Conservation (phyloP, 2,888 invertebrate genomes). For the Ypsolopha sequella region DNA sequence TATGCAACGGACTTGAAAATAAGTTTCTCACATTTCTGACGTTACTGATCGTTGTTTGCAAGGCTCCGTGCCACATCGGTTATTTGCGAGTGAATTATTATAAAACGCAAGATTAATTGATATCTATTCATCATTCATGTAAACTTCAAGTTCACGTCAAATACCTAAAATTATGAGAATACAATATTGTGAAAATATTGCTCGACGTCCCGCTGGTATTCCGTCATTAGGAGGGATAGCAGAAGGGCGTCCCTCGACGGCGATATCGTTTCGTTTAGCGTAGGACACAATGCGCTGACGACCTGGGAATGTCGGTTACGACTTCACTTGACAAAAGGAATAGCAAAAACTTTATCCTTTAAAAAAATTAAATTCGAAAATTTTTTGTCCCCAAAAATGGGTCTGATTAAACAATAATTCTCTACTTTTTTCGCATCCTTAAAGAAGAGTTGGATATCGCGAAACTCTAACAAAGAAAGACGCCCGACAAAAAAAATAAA, state of each 20-base stretch:
- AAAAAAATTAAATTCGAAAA: constrained; percentile 42
- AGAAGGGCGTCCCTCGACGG: constrained; percentile 40
- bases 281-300: constrained; percentile 43
- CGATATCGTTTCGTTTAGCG: constrained; percentile 51
- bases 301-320: constrained; percentile 69
- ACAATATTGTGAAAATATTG: constrained; percentile 59
- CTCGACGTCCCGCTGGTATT: constrained; percentile 58
- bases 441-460: constrained; percentile 61
- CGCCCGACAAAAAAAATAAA: constrained; percentile 46
- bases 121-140: constrained; percentile 27
- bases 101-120: constrained; percentile 12
- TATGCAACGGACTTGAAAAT: too few relatives aligned
- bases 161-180: constrained; percentile 36
- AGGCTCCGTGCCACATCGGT: too few relatives aligned
- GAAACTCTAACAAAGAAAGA: constrained; percentile 55
- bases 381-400: constrained; percentile 51
- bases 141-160: constrained; percentile 24
- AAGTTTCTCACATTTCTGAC: too few relatives aligned
- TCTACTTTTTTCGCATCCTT: constrained; percentile 39
- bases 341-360: constrained; percentile 44
- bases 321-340: constrained; percentile 51
- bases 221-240: constrained; percentile 54
- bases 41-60: too few relatives aligned
- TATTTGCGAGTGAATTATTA: too few relatives aligned
- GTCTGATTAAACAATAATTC: constrained; percentile 57